These are phyloP conservation scores for Tinamus major DNA, from an alignment of 2,797 vertebrate genomes.

Conservation along the genomic window DNA sequence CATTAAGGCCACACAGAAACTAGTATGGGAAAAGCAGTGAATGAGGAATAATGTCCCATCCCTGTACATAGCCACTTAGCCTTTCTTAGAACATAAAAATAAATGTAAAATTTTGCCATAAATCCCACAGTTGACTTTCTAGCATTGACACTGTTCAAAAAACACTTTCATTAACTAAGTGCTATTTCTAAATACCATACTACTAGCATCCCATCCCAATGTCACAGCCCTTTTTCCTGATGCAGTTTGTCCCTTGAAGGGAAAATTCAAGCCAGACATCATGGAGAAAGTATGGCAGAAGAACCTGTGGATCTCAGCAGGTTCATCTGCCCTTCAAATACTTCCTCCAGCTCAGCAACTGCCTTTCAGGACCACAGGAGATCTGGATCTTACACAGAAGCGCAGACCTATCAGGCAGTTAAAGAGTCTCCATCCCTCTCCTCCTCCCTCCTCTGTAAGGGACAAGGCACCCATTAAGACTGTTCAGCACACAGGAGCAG, in stretches of 20 bases:
- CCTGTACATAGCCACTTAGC: neutral
- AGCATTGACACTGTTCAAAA: neutral
- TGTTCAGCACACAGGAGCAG: neutral
- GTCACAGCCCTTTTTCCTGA: neutral
- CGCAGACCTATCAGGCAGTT: neutral
- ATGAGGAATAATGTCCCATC: neutral
- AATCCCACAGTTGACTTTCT: neutral
- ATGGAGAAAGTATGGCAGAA: accelerated
- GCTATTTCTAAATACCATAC: neutral
- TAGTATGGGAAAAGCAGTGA: neutral
- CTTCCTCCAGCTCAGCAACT: neutral
- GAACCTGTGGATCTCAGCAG: neutral
- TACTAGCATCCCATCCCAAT: neutral
- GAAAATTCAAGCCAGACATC: neutral
- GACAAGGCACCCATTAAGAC: neutral
- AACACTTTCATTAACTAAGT: neutral
- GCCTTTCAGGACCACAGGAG: neutral
- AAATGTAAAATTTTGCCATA: neutral
- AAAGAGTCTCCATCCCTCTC: neutral
- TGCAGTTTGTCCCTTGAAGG: neutral
- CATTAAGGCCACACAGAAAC: neutral
- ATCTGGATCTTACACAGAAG: neutral
- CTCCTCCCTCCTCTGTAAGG: neutral
- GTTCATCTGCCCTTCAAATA: neutral
- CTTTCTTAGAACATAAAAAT: neutral